phyloP scores from a whole-genome alignment of 2,888 invertebrate species.

The Hypomecis atomaria region DNA sequence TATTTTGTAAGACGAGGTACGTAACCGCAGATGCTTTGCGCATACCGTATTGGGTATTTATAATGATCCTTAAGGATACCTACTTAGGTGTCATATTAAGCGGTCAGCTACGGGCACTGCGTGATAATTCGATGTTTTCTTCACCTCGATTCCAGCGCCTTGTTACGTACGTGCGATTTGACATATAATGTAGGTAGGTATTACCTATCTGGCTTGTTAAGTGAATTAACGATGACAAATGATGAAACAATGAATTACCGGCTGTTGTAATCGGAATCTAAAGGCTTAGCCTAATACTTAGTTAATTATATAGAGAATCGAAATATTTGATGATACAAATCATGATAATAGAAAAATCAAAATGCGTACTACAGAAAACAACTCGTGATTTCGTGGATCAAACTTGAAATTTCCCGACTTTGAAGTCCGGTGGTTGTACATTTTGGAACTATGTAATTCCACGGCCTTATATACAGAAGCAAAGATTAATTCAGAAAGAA shows the following conservation, averaged over 20 bases:
- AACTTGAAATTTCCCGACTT: no score
- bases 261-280: neutral
- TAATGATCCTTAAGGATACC: slow-evolving; percentile 22
- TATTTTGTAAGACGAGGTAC: slow-evolving; percentile 70
- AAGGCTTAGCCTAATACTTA: no score
- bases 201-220: neutral
- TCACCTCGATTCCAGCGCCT: slow-evolving; percentile 34
- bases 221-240: slow-evolving; percentile 16
- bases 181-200: slow-evolving; percentile 13
- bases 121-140: slow-evolving; percentile 38
- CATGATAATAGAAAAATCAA: no score
- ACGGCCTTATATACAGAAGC: no score
- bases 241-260: slow-evolving; percentile 7
- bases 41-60: slow-evolving; percentile 54
- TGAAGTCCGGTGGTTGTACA: no score
- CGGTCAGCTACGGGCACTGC: slow-evolving; percentile 27
- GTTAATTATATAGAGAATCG: no score
- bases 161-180: slow-evolving; percentile 38
- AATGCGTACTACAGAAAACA: no score
- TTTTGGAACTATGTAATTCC: no score
- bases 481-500: no score
- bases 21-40: slow-evolving; percentile 64
- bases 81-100: slow-evolving; percentile 18
- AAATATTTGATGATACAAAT: no score
- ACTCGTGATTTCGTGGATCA: no score